These are phyloP conservation scores for Salvelinus namaycush DNA, from an alignment of 2,113 vertebrate species.

Conservation along the genomic window DNA sequence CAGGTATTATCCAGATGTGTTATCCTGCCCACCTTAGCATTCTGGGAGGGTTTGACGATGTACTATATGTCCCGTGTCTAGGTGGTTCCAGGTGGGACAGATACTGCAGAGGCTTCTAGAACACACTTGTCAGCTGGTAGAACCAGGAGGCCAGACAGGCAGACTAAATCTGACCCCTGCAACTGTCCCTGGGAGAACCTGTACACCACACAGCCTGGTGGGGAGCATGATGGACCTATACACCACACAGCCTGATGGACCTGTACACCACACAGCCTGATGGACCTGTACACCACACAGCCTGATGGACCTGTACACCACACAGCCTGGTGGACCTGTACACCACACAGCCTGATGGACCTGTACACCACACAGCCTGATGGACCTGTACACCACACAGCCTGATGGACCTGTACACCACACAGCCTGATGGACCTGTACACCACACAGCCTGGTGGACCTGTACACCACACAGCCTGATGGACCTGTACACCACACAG, in stretches of 20 bases:
- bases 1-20: slow-evolving; percentile 56
- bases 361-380: not conserved
- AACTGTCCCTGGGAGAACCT: slow-evolving; percentile 50
- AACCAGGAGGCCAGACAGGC: slow-evolving; percentile 55
- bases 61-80: slow-evolving; percentile 56
- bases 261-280: not conserved
- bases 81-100: slow-evolving; percentile 34
- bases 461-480: no score
- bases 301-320: no score
- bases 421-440: not conserved
- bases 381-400: not conserved
- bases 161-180: slow-evolving; percentile 46
- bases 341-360: slow-evolving; percentile 15
- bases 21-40: slow-evolving; percentile 54
- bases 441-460: no score
- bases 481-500: no score
- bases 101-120: slow-evolving; percentile 55
- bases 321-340: slow-evolving; percentile 43
- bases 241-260: slow-evolving; percentile 44
- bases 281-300: slow-evolving; percentile 24
- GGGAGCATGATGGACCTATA: slow-evolving; percentile 20
- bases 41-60: slow-evolving; percentile 56
- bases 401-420: slow-evolving; percentile 44
- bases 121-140: slow-evolving; percentile 74
- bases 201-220: slow-evolving; percentile 59